phyloP scores from a whole-genome alignment of 2,113 vertebrate species.

The Colaptes auratus region DNA sequence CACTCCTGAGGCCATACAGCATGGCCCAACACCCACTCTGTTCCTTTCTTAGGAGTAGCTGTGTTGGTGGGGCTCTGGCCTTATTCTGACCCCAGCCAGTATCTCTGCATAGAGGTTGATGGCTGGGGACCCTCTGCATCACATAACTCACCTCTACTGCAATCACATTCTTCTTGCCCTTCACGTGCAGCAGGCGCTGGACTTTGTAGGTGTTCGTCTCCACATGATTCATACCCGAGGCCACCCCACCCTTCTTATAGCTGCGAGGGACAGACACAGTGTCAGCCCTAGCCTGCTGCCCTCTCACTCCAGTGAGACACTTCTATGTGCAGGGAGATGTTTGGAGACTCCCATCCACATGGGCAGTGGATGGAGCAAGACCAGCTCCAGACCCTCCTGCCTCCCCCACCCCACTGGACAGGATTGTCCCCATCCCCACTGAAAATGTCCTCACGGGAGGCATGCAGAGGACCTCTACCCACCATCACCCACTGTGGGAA shows the following conservation, averaged over 20 bases:
- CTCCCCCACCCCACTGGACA: background rate
- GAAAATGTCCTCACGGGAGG: accelerated
- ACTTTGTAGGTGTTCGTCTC: slow-evolving; percentile 84
- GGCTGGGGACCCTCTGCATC: background rate
- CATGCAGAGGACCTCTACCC: background rate
- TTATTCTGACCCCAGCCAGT: background rate
- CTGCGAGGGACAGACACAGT: slow-evolving; percentile 5
- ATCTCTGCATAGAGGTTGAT: background rate
- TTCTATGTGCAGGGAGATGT: too few species aligned
- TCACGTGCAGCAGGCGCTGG: slow-evolving; percentile 84
- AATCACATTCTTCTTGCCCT: slow-evolving; percentile 85
- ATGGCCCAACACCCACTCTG: background rate
- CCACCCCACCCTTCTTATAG: slow-evolving; percentile 84
- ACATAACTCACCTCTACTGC: slow-evolving; percentile 81
- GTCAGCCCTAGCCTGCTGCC: background rate
- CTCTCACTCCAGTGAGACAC: background rate
- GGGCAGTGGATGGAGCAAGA: background rate
- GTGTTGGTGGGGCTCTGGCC: background rate
- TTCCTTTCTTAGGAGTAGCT: background rate
- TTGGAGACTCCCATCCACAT: accelerated
- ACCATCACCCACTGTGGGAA: background rate
- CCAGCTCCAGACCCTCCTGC: background rate
- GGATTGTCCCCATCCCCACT: background rate
- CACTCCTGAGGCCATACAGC: background rate
- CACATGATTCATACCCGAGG: slow-evolving; percentile 84